Percentiles rank a stretch among this genome's conserved stretches.
These are phyloP conservation scores for Campodea augens DNA, from an alignment of 1,140 invertebrate species.

Conservation along the genomic window DNA sequence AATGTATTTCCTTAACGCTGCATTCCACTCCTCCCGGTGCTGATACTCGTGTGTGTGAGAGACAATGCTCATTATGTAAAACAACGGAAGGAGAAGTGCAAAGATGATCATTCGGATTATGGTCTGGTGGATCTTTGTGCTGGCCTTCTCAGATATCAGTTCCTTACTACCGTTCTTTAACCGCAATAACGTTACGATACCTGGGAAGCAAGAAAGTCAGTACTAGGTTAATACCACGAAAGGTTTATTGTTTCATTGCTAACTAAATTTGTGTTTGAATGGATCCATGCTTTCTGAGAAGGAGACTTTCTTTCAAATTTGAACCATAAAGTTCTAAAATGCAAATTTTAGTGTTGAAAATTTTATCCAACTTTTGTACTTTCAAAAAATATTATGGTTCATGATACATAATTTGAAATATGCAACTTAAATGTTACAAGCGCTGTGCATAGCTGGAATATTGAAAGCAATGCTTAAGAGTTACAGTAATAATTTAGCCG, in stretches of 20 bases:
- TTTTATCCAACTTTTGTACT: no score
- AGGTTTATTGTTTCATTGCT: constrained; percentile 6
- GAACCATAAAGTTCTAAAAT: no score
- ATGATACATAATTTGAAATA: no score
- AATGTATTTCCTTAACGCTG: constrained; percentile 52
- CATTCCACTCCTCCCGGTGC: constrained; percentile 46
- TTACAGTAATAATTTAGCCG: no score
- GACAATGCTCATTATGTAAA: constrained; percentile 54
- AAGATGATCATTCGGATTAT: constrained; percentile 62
- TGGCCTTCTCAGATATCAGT: constrained; percentile 57
- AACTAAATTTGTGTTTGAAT: no score
- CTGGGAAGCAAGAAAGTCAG: constrained; percentile 26
- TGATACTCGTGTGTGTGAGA: constrained; percentile 63
- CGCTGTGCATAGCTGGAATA: no score
- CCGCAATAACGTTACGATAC: constrained; percentile 49
- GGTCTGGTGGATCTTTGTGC: constrained; percentile 59
- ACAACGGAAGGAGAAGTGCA: constrained; percentile 37
- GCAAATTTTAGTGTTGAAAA: no score
- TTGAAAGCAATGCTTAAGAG: no score
- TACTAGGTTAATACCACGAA: constrained; percentile 8
- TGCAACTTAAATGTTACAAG: no score
- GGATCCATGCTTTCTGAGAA: no score
- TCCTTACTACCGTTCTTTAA: constrained; percentile 59
- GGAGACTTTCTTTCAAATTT: no score
- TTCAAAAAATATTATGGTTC: no score